A percentile compares a stretch with the other conserved stretches of the same genome.
Conservation (phyloP, 2,113 vertebrate genomes). For the Mesitornis unicolor region DNA sequence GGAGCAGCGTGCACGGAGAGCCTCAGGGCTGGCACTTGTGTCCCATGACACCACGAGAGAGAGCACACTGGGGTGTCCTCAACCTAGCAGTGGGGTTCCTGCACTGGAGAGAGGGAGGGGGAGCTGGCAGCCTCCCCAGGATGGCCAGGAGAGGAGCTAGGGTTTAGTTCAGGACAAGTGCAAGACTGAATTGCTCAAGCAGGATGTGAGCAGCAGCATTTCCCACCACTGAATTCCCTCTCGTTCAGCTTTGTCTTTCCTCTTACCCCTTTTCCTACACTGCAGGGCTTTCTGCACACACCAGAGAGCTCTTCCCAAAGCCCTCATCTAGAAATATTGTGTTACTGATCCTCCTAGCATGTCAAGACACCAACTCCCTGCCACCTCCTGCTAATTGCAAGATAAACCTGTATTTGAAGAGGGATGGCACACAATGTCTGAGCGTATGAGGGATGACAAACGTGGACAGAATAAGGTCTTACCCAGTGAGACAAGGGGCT, state of each 20-base stretch:
- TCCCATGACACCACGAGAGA: fast-evolving
- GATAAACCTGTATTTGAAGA: neutral
- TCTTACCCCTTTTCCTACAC: neutral
- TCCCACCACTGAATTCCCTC: neutral
- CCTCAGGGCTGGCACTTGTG: fast-evolving
- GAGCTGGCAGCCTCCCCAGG: neutral
- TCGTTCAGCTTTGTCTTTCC: neutral
- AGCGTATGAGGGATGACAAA: neutral
- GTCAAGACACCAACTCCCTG: neutral
- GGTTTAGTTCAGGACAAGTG: neutral
- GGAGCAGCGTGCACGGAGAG: neutral
- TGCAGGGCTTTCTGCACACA: neutral
- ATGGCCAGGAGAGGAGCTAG: neutral
- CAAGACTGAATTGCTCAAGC: neutral
- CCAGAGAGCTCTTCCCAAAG: neutral
- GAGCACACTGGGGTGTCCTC: neutral
- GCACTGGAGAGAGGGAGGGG: neutral
- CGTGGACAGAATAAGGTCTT: neutral
- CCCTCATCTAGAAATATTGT: neutral
- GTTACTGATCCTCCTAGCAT: neutral
- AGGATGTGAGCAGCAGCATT: neutral
- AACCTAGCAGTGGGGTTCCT: fast-evolving
- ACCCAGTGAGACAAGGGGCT: neutral
- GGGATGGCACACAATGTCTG: neutral
- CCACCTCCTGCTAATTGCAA: neutral